phyloP scores from a whole-genome alignment of 2,797 vertebrate species.

The Hapalemur alaotrensis region DNA sequence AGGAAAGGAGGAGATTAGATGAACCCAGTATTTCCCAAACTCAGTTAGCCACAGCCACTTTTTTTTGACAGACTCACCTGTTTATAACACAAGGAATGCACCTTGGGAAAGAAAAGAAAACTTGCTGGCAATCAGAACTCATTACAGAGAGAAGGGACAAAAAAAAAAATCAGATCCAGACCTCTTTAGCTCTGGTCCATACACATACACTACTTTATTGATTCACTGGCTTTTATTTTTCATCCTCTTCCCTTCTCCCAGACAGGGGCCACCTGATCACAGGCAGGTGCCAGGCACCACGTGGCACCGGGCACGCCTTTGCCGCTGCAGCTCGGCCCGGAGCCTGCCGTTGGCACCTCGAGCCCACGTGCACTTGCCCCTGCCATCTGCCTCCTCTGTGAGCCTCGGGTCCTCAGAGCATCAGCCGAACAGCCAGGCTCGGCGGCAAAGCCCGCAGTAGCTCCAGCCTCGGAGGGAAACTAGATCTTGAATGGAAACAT shows the following conservation, averaged over 20 bases:
- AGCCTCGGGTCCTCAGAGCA: not conserved
- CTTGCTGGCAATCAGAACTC: fast-evolving
- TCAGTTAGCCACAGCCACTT: not conserved
- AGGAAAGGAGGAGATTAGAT: not conserved
- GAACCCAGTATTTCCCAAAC: not conserved
- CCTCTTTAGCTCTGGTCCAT: not conserved
- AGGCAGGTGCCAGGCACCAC: fast-evolving
- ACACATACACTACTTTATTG: fast-evolving
- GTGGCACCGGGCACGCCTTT: not conserved
- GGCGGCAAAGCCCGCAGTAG: not conserved
- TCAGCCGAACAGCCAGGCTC: not conserved
- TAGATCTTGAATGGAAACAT: not conserved
- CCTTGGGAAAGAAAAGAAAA: not conserved
- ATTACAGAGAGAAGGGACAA: not conserved
- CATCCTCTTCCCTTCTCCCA: not conserved
- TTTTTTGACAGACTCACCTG: not conserved
- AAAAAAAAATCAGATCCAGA: fast-evolving
- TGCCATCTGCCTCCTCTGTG: not conserved
- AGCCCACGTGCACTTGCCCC: not conserved
- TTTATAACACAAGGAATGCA: not conserved
- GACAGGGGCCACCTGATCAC: not conserved
- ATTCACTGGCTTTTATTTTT: not conserved
- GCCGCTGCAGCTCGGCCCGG: not conserved
- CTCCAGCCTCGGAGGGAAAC: not conserved
- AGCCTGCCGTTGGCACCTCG: not conserved